Evolutionary conservation across 2,888 invertebrate genomes (phyloP), one percentile per base, ranked within the genome.

Genomic region (Scaptomyza cyrtandrae): DNA sequence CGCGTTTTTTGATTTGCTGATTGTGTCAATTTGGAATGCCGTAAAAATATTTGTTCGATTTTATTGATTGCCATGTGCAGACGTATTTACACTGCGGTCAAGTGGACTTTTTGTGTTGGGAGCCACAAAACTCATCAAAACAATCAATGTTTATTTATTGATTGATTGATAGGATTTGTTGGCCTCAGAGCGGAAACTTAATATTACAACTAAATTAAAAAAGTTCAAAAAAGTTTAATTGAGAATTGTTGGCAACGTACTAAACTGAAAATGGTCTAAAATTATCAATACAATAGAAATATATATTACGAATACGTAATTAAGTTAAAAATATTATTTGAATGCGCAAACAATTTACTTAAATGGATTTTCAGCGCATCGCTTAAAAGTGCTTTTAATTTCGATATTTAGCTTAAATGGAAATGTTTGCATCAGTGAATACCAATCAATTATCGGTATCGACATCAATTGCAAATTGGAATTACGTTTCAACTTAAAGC

Each of bases 1-100:
- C 59, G 64, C 62, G 49, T 56, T 55, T 63, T 86, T 71, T 81
- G 78, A 86, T 86, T 86, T 84, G 75, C 73, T 84, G 81, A 71
- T 81, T 86, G 87, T 75, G 72, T 71, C 81, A 80, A 71, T 78
- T 73, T 61, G 67, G 55, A 56, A 66, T 70, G 72, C 59, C 53
- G 71, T 58, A 60, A 66, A 80, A 73, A 69, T 74, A 65, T 71
- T 71, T 69, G 45, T 48, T 46, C 46, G 60, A 69, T 63, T 84
- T 80, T 75, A 84, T 75, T 72, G 78, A 86, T 83, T 80, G 64
- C 45, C 41, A 57, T 49, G 55, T 52, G 66, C 35, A 44, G 33
- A 53, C 61, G 48, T 37, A 60, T 68, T 66, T 71, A 66, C 27
- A 54, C 61, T 79, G 58, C 44, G 72, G 71, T 65, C 48, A 54